Conservation (phyloP, 2,888 invertebrate genomes). For the Meiosimyza decipiens region DNA sequence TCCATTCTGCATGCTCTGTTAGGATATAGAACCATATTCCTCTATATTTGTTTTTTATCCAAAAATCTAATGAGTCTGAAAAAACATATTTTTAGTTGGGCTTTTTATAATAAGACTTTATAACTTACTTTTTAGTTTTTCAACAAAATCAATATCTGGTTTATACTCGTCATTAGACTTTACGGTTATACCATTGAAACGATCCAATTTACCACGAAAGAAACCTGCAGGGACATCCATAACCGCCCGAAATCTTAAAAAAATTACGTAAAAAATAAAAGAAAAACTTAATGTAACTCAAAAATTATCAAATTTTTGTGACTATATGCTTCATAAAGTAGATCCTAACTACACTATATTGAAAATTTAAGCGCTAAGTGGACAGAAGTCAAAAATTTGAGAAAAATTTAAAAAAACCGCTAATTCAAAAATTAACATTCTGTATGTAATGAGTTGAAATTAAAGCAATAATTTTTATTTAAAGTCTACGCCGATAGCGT, state of each 20-base stretch:
- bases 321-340: neutral
- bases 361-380: neutral
- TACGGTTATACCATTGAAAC: conserved; percentile 80
- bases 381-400: neutral
- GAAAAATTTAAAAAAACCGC: too few species aligned
- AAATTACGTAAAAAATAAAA: neutral
- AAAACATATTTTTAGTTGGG: neutral
- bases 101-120: neutral
- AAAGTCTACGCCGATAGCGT: too few species aligned
- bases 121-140: conserved; percentile 73
- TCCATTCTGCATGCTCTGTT: conserved; percentile 77
- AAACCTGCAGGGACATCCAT: conserved; percentile 59
- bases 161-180: conserved; percentile 73
- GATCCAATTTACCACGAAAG: conserved; percentile 71
- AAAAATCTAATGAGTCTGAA: conserved; percentile 70
- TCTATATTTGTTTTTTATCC: conserved; percentile 74
- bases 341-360: neutral
- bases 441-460: too few species aligned
- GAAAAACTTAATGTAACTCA: neutral
- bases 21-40: conserved; percentile 86
- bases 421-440: too few species aligned
- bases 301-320: conserved; percentile 1
- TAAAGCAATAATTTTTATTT: too few species aligned
- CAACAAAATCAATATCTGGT: conserved; percentile 66
- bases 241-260: conserved; percentile 21